Evolutionary conservation across 2,797 vertebrate species (phyloP).

Genomic region (Myoxocephalus aenaeus): DNA sequence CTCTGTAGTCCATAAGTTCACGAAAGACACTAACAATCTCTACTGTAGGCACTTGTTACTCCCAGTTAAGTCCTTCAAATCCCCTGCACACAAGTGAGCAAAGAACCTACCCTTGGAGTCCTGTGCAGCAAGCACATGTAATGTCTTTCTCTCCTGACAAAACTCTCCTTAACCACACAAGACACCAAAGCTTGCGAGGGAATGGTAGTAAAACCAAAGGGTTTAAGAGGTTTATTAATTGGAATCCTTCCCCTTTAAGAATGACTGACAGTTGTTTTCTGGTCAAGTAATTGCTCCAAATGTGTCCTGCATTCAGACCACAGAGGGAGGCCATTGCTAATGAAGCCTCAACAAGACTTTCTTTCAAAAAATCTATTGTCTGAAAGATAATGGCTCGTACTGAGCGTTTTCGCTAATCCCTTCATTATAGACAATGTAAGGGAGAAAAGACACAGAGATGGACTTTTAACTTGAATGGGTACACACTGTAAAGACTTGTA

Average conservation of each 20-base stretch:
- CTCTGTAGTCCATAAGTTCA: slow-evolving; percentile 61
- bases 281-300: slow-evolving; percentile 95
- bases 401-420: slow-evolving; percentile 84
- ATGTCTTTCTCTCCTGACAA: slow-evolving; percentile 77
- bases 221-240: slow-evolving; percentile 94
- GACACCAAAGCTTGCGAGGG: slow-evolving; percentile 83
- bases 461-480: slow-evolving; percentile 71
- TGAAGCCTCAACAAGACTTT: slow-evolving; percentile 87
- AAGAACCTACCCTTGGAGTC: slow-evolving; percentile 57
- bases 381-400: slow-evolving; percentile 84
- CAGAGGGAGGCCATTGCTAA: slow-evolving; percentile 88
- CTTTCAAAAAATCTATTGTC: slow-evolving; percentile 89
- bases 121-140: slow-evolving; percentile 65
- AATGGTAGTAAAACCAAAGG: slow-evolving; percentile 88
- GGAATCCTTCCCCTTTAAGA: slow-evolving; percentile 95
- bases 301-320: slow-evolving; percentile 85
- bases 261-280: slow-evolving; percentile 96
- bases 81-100: slow-evolving; percentile 75
- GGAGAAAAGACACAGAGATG: slow-evolving; percentile 75
- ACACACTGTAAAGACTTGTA: slow-evolving; percentile 57
- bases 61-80: slow-evolving; percentile 77
- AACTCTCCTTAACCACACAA: slow-evolving; percentile 78
- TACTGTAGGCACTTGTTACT: slow-evolving; percentile 73
- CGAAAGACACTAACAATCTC: slow-evolving; percentile 73
- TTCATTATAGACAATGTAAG: slow-evolving; percentile 82